phyloP scores from a whole-genome alignment of 2,888 invertebrate species.

The Macrosiphum euphorbiae region DNA sequence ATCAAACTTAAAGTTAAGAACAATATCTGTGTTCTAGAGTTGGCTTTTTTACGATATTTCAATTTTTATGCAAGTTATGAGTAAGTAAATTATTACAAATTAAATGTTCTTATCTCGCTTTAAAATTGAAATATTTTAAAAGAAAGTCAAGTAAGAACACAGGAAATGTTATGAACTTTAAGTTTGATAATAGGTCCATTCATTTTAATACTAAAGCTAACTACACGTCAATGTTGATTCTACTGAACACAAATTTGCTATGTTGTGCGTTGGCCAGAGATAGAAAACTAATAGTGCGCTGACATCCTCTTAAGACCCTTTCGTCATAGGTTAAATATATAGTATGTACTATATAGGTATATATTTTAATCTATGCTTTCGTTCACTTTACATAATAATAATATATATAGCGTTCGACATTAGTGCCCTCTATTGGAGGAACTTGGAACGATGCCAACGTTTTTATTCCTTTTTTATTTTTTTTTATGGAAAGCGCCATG shows the following conservation, averaged over 20 bases:
- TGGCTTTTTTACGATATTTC: neutral
- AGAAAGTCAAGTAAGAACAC: neutral
- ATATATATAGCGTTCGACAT: constrained; percentile 11
- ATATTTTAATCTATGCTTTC: neutral
- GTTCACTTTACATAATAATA: neutral
- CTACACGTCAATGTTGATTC: neutral
- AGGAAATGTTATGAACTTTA: neutral
- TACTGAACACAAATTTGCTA: neutral
- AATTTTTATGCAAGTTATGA: neutral
- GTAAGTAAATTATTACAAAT: neutral
- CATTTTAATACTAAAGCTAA: neutral
- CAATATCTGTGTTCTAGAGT: neutral
- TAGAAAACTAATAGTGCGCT: neutral
- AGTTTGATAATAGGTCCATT: neutral
- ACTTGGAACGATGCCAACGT: constrained; percentile 38
- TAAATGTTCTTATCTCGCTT: neutral
- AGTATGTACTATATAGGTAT: neutral
- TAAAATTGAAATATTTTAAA: neutral
- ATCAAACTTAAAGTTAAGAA: neutral
- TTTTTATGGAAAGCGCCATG: constrained; percentile 10
- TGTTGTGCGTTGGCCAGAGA: neutral
- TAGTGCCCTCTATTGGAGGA: constrained; percentile 47
- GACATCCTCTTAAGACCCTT: neutral
- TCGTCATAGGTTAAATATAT: neutral
- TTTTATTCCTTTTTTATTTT: constrained; percentile 1